Conservation (phyloP, 1,140 invertebrate genomes). For the Dendrolimus kikuchii region DNA sequence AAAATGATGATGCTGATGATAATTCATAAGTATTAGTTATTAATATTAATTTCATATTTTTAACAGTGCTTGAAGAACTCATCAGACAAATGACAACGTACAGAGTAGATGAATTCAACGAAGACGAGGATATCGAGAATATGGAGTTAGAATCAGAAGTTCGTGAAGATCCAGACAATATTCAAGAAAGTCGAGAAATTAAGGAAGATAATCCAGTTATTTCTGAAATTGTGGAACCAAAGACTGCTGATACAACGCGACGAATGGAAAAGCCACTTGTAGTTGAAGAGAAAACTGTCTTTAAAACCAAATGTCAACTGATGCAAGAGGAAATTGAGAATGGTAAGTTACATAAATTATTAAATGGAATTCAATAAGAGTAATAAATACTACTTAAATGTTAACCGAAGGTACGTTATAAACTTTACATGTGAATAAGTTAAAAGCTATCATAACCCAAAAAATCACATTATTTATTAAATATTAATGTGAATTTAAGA, state of each 20-base stretch:
- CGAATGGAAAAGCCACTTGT: constrained; percentile 53
- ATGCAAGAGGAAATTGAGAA: constrained; percentile 56
- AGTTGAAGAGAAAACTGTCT: constrained; percentile 37
- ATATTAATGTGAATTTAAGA: no score
- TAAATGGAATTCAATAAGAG: no score
- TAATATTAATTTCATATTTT: neutral
- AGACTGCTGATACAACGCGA: constrained; percentile 25
- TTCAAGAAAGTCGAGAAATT: constrained; percentile 20
- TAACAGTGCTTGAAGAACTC: constrained; percentile 76
- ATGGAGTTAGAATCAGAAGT: constrained; percentile 31
- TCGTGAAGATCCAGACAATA: constrained; percentile 23
- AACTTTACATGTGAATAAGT: no score
- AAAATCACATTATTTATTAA: no score
- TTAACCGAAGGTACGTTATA: no score
- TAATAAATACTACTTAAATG: no score
- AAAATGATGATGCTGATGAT: no score
- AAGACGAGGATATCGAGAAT: constrained; percentile 46
- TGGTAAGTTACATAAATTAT: constrained; percentile 39
- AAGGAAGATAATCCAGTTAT: constrained; percentile 24
- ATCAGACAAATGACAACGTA: constrained; percentile 76
- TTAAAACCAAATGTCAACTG: constrained; percentile 58
- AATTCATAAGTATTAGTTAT: no score
- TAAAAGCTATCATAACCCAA: no score
- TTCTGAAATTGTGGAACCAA: constrained; percentile 39
- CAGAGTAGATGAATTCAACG: constrained; percentile 68